Percentiles rank a stretch among this genome's conserved stretches.
phyloP scores from a whole-genome alignment of 2,113 vertebrate species.

The Megatriorchis doriae region DNA sequence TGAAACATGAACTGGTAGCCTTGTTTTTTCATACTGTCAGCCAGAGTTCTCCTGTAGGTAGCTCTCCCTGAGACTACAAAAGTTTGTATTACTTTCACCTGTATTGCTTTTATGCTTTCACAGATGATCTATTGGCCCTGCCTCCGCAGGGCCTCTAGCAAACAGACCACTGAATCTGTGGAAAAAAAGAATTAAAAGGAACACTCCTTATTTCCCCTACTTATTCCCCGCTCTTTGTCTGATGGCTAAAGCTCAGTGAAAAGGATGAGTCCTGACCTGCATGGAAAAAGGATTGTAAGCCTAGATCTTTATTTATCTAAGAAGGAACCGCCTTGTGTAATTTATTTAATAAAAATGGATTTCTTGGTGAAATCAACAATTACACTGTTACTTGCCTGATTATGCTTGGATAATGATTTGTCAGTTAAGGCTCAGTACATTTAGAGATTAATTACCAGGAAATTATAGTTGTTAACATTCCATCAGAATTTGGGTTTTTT shows the following conservation, averaged over 20 bases:
- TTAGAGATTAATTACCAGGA: constrained; percentile 7
- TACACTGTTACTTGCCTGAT: background rate
- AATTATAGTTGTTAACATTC: background rate
- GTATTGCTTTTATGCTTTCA: background rate
- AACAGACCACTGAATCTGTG: background rate
- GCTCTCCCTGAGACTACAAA: background rate
- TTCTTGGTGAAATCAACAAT: background rate
- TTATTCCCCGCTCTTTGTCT: background rate
- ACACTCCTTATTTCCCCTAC: background rate
- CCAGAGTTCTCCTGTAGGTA: background rate
- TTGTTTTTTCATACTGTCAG: background rate
- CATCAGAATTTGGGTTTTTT: background rate
- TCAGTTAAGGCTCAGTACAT: background rate
- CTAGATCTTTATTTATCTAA: background rate
- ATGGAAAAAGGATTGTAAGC: background rate
- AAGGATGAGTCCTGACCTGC: background rate
- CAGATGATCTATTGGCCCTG: background rate
- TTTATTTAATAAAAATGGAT: background rate
- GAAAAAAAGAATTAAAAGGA: background rate
- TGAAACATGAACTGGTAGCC: background rate
- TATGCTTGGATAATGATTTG: background rate
- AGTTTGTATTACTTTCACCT: background rate
- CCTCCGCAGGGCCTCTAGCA: background rate
- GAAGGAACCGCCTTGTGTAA: background rate
- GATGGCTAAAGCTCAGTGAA: background rate